Conservation (phyloP, 2,888 invertebrate species). For the Microchrysa polita region DNA sequence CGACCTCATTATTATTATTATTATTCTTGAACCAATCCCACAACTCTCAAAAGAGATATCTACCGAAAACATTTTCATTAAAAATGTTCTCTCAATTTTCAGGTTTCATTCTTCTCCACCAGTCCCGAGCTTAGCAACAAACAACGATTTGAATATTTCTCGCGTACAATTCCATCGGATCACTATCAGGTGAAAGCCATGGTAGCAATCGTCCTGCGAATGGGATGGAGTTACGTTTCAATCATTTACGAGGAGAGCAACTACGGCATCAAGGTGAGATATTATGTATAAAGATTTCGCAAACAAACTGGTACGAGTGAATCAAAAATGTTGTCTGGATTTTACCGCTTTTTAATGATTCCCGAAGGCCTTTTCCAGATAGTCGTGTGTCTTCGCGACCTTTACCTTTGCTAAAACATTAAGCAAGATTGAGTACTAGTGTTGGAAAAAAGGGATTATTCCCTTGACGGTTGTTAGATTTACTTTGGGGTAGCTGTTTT, state of each 20-base stretch:
- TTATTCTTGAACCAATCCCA: too few relatives aligned
- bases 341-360: not conserved
- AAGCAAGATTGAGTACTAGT: too few relatives aligned
- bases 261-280: constrained; percentile 91
- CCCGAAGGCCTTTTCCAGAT: too few relatives aligned
- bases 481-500: too few relatives aligned
- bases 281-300: too few relatives aligned
- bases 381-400: too few relatives aligned
- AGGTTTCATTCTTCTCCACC: constrained; percentile 97
- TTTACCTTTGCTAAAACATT: too few relatives aligned
- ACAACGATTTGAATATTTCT: constrained; percentile 93
- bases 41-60: too few relatives aligned
- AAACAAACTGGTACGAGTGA: not conserved
- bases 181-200: constrained; percentile 94
- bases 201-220: constrained; percentile 87
- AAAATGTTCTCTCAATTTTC: constrained; percentile 57
- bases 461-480: too few relatives aligned
- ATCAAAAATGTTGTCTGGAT: not conserved
- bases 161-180: constrained; percentile 93
- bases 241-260: constrained; percentile 96
- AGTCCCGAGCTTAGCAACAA: constrained; percentile 94
- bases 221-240: constrained; percentile 94
- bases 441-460: too few relatives aligned
- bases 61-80: too few relatives aligned
- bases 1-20: too few relatives aligned